Conservation (phyloP, 1,140 invertebrate genomes). For the Ectropis grisescens region DNA sequence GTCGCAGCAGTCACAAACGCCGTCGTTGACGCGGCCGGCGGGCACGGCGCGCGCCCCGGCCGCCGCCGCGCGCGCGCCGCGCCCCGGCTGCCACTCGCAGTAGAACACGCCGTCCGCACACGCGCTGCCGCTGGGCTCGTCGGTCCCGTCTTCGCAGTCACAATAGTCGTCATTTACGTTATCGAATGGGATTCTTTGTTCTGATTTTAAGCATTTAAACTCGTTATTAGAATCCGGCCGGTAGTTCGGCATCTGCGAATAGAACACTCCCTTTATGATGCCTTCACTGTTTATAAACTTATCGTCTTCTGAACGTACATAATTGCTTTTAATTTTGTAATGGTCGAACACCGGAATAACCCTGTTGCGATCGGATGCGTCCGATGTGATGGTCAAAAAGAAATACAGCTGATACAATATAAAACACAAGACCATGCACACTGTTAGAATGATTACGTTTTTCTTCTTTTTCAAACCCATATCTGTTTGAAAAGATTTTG, state of each 20-base stretch:
- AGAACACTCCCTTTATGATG: conserved; percentile 44
- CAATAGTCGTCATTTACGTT: conserved; percentile 95
- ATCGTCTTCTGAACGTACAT: conserved; percentile 39
- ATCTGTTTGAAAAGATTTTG: too few relatives aligned
- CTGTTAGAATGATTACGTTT: conserved; percentile 39
- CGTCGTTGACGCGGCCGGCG: conserved; percentile 88
- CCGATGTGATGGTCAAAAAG: conserved; percentile 46
- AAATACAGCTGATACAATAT: conserved; percentile 57
- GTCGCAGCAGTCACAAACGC: conserved; percentile 93
- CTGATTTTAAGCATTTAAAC: conserved; percentile 42
- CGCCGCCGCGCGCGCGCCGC: conserved; percentile 45
- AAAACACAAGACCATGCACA: conserved; percentile 37
- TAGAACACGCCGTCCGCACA: conserved; percentile 87
- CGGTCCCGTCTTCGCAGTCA: conserved; percentile 90
- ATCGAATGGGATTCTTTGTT: conserved; percentile 51
- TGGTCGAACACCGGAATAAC: conserved; percentile 31
- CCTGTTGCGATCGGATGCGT: conserved; percentile 18
- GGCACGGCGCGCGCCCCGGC: conserved; percentile 51
- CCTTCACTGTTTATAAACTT: conserved; percentile 49
- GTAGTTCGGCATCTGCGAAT: conserved; percentile 32
- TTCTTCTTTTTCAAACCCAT: conserved; percentile 54
- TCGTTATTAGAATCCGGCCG: conserved; percentile 35
- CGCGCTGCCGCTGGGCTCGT: conserved; percentile 93
- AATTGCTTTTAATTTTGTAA: conserved; percentile 19
- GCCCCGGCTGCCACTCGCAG: conserved; percentile 75